Conservation (phyloP, 2,113 vertebrate species). For the Hypocryptadius cinnamomeus region DNA sequence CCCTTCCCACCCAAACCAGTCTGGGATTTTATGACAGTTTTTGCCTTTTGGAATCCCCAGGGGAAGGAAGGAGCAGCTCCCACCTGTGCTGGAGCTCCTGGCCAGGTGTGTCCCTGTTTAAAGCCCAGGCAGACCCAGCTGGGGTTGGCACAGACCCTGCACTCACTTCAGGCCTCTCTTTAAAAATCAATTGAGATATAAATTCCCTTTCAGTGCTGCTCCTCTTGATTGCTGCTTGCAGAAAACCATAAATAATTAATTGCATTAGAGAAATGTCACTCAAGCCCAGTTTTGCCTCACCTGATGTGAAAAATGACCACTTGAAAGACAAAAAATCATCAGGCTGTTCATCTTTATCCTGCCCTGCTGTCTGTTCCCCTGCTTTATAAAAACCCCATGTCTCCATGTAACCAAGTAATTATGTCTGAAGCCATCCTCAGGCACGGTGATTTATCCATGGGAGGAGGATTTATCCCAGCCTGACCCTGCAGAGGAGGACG, state of each 20-base stretch:
- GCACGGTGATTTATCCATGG: neutral
- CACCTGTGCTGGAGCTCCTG: neutral
- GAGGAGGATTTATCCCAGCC: neutral
- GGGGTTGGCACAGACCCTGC: neutral
- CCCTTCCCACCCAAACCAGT: neutral
- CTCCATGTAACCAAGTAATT: neutral
- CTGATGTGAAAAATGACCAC: neutral
- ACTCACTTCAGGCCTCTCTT: neutral
- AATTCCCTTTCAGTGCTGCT: neutral
- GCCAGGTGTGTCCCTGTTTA: neutral
- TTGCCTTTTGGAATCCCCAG: neutral
- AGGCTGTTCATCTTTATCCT: neutral
- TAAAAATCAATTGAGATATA: neutral
- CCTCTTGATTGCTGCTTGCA: neutral
- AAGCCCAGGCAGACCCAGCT: neutral
- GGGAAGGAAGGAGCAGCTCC: neutral
- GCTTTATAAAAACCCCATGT: neutral
- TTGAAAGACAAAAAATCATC: neutral
- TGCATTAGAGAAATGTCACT: neutral
- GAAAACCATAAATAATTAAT: conserved; percentile 18
- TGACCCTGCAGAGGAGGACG: neutral
- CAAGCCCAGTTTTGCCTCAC: neutral
- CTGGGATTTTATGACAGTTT: neutral
- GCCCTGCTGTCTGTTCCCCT: neutral
- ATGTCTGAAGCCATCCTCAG: neutral